Percentiles rank a stretch among this genome's conserved stretches.
These are phyloP conservation scores for Acronicta leporina DNA, from an alignment of 2,888 invertebrate genomes.

Conservation along the genomic window DNA sequence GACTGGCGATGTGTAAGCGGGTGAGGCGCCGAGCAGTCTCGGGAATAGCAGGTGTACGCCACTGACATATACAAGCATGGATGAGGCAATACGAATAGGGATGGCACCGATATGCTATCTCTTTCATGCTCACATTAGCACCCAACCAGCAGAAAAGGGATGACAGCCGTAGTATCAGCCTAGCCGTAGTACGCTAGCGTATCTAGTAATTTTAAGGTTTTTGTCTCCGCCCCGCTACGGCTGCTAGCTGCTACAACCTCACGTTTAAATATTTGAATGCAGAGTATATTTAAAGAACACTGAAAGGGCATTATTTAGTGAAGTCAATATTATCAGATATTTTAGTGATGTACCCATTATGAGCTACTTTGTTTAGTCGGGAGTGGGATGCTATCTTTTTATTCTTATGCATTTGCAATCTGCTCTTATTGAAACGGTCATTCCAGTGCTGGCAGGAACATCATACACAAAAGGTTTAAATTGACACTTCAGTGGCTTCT, in stretches of 20 bases:
- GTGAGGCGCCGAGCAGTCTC: conserved; percentile 80
- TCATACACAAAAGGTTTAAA: no score
- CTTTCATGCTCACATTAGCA: conserved; percentile 45
- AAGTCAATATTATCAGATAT: conserved; percentile 51
- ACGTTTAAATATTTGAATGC: conserved; percentile 51
- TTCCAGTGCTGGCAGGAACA: no score
- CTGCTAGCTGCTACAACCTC: conserved; percentile 20
- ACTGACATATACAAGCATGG: conserved; percentile 55
- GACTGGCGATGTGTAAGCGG: conserved; percentile 65
- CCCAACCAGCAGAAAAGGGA: conserved; percentile 32
- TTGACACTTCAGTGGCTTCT: no score
- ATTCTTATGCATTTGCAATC: not conserved
- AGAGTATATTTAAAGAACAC: conserved; percentile 47
- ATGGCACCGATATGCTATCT: conserved; percentile 48
- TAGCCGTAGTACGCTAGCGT: conserved; percentile 34
- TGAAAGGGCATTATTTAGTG: conserved; percentile 46
- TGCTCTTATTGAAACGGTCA: no score
- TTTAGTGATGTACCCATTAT: conserved; percentile 38
- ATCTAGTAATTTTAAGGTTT: conserved; percentile 40
- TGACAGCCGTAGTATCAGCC: not conserved
- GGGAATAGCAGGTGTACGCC: conserved; percentile 67
- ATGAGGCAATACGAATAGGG: conserved; percentile 52
- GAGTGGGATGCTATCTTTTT: conserved; percentile 8
- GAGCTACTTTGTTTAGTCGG: conserved; percentile 21
- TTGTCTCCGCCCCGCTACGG: conserved; percentile 34